Evolutionary conservation across 1,140 invertebrate species (phyloP).

Genomic region (Meloidogyne floridensis): DNA sequence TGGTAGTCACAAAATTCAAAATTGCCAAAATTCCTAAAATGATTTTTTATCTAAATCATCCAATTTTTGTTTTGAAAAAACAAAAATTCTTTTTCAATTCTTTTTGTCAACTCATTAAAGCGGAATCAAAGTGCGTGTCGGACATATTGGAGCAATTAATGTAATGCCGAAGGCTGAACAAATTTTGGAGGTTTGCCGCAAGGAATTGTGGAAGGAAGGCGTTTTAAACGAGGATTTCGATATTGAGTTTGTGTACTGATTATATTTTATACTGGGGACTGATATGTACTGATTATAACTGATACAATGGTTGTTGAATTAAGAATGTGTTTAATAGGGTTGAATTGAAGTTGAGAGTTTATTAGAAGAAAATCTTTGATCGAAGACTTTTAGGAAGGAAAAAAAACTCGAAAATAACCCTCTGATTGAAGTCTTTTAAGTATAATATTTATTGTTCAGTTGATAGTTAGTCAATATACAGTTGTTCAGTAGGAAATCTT

Average conservation of each 20-base stretch:
- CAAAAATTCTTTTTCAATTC: background rate
- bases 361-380: background rate
- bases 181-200: slow-evolving; percentile 58
- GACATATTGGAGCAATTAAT: slow-evolving; percentile 63
- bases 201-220: slow-evolving; percentile 57
- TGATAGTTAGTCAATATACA: slow-evolving; percentile 1
- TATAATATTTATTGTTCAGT: background rate
- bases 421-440: too few relatives aligned
- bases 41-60: too few relatives aligned
- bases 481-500: background rate
- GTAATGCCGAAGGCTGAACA: slow-evolving; percentile 63
- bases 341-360: background rate
- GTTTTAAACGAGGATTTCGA: slow-evolving; percentile 58
- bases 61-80: too few relatives aligned
- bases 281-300: background rate
- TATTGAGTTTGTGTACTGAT: slow-evolving; percentile 52
- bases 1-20: background rate
- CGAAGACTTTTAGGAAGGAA: background rate
- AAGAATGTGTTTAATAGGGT: background rate
- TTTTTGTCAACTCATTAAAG: background rate
- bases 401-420: background rate
- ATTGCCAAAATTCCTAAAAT: too few relatives aligned
- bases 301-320: background rate
- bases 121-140: slow-evolving; percentile 46
- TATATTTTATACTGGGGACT: background rate